Percentiles rank a stretch among this genome's conserved stretches.
Evolutionary conservation across 2,797 vertebrate species (phyloP).

Genomic region (Peromyscus attwateri): DNA sequence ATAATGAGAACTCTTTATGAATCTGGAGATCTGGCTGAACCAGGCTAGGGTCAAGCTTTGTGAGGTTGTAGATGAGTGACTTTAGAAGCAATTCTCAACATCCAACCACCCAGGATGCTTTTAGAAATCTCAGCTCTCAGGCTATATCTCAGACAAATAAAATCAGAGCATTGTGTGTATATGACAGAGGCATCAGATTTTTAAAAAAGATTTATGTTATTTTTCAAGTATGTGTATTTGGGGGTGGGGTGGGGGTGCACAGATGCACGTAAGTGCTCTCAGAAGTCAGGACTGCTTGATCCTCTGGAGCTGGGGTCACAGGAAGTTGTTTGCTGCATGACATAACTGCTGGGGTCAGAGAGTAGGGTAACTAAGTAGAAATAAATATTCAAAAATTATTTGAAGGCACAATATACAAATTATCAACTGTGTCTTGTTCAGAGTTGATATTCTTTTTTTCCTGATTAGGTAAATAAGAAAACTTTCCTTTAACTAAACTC

Average conservation of each 20-base stretch:
- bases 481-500: not conserved
- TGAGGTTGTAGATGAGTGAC: not conserved
- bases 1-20: not conserved
- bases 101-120: not conserved
- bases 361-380: not conserved
- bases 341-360: not conserved
- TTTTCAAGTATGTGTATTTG: not conserved
- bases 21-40: not conserved
- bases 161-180: not conserved
- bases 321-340: not conserved
- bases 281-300: not conserved
- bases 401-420: not conserved
- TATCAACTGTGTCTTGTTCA: not conserved
- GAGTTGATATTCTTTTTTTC: not conserved
- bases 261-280: not conserved
- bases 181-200: not conserved
- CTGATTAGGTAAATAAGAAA: not conserved
- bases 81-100: not conserved
- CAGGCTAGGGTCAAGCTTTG: not conserved
- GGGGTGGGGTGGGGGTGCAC: too few species aligned
- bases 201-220: not conserved
- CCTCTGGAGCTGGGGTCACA: not conserved
- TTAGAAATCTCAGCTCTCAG: not conserved
- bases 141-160: not conserved
- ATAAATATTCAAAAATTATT: not conserved